Evolutionary conservation across 2,888 invertebrate species (phyloP), one percentile per base, ranked within the genome.

Genomic region (Vanessa cardui): DNA sequence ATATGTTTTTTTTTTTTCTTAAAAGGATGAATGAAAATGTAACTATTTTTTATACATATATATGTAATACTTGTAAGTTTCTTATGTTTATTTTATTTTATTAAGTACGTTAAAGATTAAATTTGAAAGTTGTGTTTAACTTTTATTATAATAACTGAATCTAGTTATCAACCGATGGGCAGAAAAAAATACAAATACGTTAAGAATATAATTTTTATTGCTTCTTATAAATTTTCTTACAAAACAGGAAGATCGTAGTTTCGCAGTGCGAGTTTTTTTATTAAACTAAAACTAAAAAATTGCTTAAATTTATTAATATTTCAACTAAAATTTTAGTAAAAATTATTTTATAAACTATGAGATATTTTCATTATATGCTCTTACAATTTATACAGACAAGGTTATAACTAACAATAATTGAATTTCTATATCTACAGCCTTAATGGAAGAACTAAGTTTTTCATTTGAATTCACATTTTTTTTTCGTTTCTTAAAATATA

Each of bases 191-290:
- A 68, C 72, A 76, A 72, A 70, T 58, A 72, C 80, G 79, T 56
- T 56, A 78, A 79, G 85, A 88, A 87, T 91, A 92, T 89, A 91
- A 87, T 83, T 90, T 92, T 92, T 90, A 91, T 92, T 91, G 85
- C 80, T 87, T 76, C 83, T 89, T 88, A 91, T 88, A 90, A 90
- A 90, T 89, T 90, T 88, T 91, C 89, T 90, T 92, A 92, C 78
- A 87, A 86, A 66, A 80, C 88, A 89, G 84, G 86, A 89, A 90
- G 88, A 90, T 87, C 86, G 83, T 84, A 83, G 82, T 83, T 80
- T 90, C 90, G 89, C 92, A 82, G 85, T 86, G 90, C 90, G 89
- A 86, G 84, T 86, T 82, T 84, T n/a, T 77, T 78, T 76, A 79
- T 79, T 52, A 5, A 76, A 76, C 66, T 80, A 83, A 83, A 79